A percentile compares a stretch with the other conserved stretches of the same genome.
These are phyloP conservation scores for Epinephelus malabaricus DNA, from an alignment of 2,797 vertebrate species.

Conservation along the genomic window DNA sequence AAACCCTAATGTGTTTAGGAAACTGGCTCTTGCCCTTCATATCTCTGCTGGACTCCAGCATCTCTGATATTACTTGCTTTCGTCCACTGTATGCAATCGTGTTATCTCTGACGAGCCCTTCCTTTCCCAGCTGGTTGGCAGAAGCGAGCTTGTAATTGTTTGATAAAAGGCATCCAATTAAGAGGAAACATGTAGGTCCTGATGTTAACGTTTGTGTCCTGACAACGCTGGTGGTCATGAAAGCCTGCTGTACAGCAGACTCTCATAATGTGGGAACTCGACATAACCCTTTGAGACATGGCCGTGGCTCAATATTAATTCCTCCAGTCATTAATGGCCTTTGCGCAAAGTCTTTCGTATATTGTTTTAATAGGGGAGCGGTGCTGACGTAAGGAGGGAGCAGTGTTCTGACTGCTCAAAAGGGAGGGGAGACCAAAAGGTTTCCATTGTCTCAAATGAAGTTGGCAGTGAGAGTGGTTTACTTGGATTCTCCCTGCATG, in stretches of 20 bases:
- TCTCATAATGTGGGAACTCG: constrained; percentile 58
- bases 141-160: constrained; percentile 61
- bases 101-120: constrained; percentile 72
- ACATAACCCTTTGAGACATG: constrained; percentile 50
- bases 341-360: constrained; percentile 74
- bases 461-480: constrained; percentile 79
- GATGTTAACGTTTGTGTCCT: constrained; percentile 50
- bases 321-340: constrained; percentile 74
- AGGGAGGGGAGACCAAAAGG: constrained; percentile 77
- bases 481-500: constrained; percentile 77
- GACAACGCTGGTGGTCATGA: constrained; percentile 61
- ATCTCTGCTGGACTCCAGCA: constrained; percentile 41
- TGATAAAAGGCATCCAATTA: constrained; percentile 73
- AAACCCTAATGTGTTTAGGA: constrained; percentile 51
- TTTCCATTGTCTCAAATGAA: constrained; percentile 85
- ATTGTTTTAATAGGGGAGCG: constrained; percentile 84
- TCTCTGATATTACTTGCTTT: constrained; percentile 55
- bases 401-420: constrained; percentile 69
- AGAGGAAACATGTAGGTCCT: constrained; percentile 56
- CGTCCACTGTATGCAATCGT: constrained; percentile 48
- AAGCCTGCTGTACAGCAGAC: constrained; percentile 7
- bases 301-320: constrained; percentile 68
- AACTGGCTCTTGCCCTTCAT: constrained; percentile 43
- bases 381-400: constrained; percentile 80
- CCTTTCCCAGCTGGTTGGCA: constrained; percentile 74